A percentile compares a stretch with the other conserved stretches of the same genome.
Evolutionary conservation across 2,888 invertebrate genomes (phyloP).

Genomic region (Oscheius sp.): DNA sequence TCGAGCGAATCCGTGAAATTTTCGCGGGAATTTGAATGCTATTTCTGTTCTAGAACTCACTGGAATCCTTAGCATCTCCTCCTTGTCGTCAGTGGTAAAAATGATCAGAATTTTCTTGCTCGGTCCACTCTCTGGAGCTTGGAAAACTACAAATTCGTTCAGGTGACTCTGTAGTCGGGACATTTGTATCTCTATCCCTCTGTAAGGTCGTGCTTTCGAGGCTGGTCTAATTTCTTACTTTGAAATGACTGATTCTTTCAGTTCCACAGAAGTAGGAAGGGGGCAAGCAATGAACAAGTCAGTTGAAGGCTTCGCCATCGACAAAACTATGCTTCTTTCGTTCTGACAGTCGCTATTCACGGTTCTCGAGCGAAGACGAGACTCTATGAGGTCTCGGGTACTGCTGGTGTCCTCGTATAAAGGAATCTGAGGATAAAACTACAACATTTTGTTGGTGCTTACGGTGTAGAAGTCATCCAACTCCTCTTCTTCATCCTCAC

Average conservation of each 20-base stretch:
- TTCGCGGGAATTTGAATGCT: neutral
- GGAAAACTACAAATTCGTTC: slow-evolving; percentile 42
- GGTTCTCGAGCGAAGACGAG: slow-evolving; percentile 30
- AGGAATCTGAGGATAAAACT: slow-evolving; percentile 43
- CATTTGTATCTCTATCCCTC: slow-evolving; percentile 12
- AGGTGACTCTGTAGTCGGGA: slow-evolving; percentile 42
- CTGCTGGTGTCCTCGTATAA: slow-evolving; percentile 46
- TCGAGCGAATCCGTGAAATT: no score
- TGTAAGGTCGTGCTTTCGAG: neutral
- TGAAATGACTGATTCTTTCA: slow-evolving; percentile 29
- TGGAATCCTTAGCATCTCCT: neutral
- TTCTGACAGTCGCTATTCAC: slow-evolving; percentile 15
- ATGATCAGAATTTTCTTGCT: slow-evolving; percentile 43
- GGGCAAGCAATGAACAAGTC: slow-evolving; percentile 32
- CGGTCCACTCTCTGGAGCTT: slow-evolving; percentile 30
- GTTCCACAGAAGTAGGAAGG: slow-evolving; percentile 34
- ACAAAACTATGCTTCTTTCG: neutral
- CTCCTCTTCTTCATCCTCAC: slow-evolving; percentile 39
- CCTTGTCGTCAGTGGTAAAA: slow-evolving; percentile 31
- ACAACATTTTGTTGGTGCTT: neutral
- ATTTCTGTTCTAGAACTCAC: neutral
- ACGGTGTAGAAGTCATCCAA: slow-evolving; percentile 42
- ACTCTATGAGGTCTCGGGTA: slow-evolving; percentile 34
- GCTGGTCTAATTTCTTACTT: neutral
- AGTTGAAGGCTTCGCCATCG: neutral